phyloP scores from a whole-genome alignment of 2,113 vertebrate genomes.

The Sapayoa aenigma region DNA sequence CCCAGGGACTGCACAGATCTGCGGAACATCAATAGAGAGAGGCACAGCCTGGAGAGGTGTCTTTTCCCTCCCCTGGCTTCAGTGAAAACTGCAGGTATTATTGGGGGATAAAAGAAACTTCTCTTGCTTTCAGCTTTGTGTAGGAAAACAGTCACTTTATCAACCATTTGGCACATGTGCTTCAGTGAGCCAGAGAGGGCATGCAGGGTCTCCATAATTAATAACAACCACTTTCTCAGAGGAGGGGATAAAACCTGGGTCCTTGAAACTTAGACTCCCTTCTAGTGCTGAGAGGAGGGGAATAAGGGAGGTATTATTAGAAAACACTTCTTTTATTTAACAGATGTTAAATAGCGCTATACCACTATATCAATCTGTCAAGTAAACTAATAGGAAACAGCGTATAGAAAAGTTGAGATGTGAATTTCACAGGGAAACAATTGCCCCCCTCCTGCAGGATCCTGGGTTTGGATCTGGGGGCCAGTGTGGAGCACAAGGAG shows the following conservation, averaged over 20 bases:
- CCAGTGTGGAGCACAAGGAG: background rate
- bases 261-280: background rate
- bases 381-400: conserved; percentile 30
- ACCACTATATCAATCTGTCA: conserved; percentile 5
- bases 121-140: background rate
- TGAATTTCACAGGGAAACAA: background rate
- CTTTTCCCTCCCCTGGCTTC: background rate
- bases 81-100: background rate
- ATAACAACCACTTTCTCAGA: background rate
- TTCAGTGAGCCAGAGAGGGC: background rate
- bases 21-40: background rate
- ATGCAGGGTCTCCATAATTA: background rate
- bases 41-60: background rate
- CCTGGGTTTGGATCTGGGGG: accelerated
- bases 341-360: conserved; percentile 15
- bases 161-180: background rate
- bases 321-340: conserved; percentile 28
- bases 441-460: background rate
- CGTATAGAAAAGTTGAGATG: background rate
- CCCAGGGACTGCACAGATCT: background rate
- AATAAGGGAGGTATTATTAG: conserved; percentile 2
- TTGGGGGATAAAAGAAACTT: background rate
- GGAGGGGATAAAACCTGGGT: background rate
- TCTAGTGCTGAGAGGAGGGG: background rate
- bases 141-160: background rate